Conservation (phyloP, 2,888 invertebrate species). For the Ennomos fuscantarius region DNA sequence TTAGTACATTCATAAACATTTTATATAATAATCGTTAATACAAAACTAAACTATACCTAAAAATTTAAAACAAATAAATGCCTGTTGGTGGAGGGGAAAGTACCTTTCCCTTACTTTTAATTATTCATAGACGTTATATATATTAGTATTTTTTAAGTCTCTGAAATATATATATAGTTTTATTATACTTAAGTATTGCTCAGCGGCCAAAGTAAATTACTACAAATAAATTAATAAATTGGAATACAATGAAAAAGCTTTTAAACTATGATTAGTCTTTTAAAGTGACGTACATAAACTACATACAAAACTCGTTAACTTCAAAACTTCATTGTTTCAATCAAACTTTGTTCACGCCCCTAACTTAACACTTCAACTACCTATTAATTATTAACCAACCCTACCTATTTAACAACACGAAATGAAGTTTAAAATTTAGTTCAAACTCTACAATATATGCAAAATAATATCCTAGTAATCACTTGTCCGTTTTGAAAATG, state of each 20-base stretch:
- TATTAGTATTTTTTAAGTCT: too few relatives aligned
- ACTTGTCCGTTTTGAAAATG: slow-evolving; percentile 50
- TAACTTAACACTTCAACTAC: slow-evolving; percentile 33
- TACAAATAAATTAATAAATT: too few relatives aligned
- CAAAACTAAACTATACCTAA: too few relatives aligned
- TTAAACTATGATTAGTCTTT: slow-evolving; percentile 35
- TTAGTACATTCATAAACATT: too few relatives aligned
- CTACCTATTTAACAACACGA: slow-evolving; percentile 12
- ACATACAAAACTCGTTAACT: slow-evolving; percentile 8
- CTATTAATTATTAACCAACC: slow-evolving; percentile 17
- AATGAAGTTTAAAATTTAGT: slow-evolving; percentile 5
- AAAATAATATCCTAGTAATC: slow-evolving; percentile 1
- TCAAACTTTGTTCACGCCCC: slow-evolving; percentile 47
- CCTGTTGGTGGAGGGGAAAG: too few relatives aligned
- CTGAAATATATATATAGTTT: too few relatives aligned
- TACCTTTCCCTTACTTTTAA: too few relatives aligned
- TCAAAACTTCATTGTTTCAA: slow-evolving; percentile 37
- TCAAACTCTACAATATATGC: not conserved
- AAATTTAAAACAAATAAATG: too few relatives aligned
- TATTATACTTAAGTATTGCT: too few relatives aligned
- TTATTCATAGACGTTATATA: too few relatives aligned
- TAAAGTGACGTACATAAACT: slow-evolving; percentile 36
- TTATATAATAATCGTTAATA: too few relatives aligned
- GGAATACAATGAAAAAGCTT: slow-evolving; percentile 1
- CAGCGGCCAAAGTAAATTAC: too few relatives aligned